These are phyloP conservation scores for Eolophus roseicapilla DNA, from an alignment of 2,113 vertebrate species.

Conservation along the genomic window DNA sequence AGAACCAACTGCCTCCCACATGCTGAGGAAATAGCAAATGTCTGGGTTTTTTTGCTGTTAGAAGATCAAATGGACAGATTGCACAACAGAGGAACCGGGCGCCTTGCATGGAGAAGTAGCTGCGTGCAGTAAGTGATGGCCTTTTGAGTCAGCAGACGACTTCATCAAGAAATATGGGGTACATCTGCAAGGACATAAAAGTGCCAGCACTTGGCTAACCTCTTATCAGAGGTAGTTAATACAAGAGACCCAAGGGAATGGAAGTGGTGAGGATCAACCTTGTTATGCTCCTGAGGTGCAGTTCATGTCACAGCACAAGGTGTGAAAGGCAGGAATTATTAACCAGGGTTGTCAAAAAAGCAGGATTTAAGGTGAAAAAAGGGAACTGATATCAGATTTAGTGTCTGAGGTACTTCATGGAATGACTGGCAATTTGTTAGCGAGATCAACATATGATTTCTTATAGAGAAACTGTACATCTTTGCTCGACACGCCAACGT, in stretches of 20 bases:
- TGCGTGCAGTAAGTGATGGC: background rate
- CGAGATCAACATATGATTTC: background rate
- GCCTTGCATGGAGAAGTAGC: slow-evolving; percentile 13
- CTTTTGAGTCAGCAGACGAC: background rate
- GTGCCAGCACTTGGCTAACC: background rate
- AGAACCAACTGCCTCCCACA: background rate
- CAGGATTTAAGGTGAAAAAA: background rate
- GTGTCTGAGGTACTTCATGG: background rate
- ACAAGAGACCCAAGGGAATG: background rate
- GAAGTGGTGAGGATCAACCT: background rate
- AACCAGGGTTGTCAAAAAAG: background rate
- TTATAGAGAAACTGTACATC: background rate
- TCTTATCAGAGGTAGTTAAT: background rate
- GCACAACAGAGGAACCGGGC: slow-evolving; percentile 29
- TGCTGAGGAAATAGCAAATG: background rate
- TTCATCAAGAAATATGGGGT: background rate
- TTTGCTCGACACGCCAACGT: fast-evolving
- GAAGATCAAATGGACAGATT: slow-evolving; percentile 20
- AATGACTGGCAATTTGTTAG: slow-evolving; percentile 13
- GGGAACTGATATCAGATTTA: background rate
- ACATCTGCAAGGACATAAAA: background rate
- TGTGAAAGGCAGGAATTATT: background rate
- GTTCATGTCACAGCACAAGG: fast-evolving
- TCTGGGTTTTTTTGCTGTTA: background rate
- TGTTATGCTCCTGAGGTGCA: background rate